Evolutionary conservation across 2,888 invertebrate species (phyloP).

Genomic region (Melanargia galathea): DNA sequence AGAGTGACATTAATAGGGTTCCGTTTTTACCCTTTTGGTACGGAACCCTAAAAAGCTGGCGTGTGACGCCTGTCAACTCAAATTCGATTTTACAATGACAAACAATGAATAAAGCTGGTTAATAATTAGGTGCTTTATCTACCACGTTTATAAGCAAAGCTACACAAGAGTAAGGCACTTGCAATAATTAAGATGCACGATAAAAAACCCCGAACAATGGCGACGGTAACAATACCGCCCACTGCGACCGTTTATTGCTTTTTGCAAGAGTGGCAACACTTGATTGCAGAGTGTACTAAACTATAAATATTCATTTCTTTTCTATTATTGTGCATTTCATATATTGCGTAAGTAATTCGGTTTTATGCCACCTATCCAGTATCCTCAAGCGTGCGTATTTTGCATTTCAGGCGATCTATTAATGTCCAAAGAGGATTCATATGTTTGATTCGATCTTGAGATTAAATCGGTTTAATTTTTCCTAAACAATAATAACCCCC

Average conservation of each 20-base stretch:
- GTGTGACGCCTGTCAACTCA: slow-evolving; percentile 3
- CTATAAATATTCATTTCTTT: slow-evolving; percentile 2
- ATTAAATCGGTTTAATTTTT: no score
- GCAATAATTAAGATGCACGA: slow-evolving; percentile 40
- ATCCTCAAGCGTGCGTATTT: no score
- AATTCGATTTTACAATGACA: slow-evolving; percentile 19
- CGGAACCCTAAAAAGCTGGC: neutral
- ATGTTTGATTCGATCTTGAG: no score
- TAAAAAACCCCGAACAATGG: slow-evolving; percentile 39
- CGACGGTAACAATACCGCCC: slow-evolving; percentile 37
- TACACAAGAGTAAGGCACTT: slow-evolving; percentile 27
- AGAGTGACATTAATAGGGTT: no score
- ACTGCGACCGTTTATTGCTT: slow-evolving; percentile 39
- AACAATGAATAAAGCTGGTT: slow-evolving; percentile 11
- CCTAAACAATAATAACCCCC: no score
- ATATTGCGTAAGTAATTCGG: neutral
- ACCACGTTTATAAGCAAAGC: slow-evolving; percentile 2
- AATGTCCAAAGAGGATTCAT: no score
- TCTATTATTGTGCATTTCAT: neutral
- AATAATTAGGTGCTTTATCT: slow-evolving; percentile 28
- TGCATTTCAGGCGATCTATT: no score
- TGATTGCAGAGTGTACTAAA: slow-evolving; percentile 26
- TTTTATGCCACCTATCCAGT: neutral
- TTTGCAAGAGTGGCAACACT: slow-evolving; percentile 35
- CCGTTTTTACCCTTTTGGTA: no score